A percentile compares a stretch with the other conserved stretches of the same genome.
These are phyloP conservation scores for Criorhina ranunculi DNA, from an alignment of 2,888 invertebrate genomes.

Conservation along the genomic window DNA sequence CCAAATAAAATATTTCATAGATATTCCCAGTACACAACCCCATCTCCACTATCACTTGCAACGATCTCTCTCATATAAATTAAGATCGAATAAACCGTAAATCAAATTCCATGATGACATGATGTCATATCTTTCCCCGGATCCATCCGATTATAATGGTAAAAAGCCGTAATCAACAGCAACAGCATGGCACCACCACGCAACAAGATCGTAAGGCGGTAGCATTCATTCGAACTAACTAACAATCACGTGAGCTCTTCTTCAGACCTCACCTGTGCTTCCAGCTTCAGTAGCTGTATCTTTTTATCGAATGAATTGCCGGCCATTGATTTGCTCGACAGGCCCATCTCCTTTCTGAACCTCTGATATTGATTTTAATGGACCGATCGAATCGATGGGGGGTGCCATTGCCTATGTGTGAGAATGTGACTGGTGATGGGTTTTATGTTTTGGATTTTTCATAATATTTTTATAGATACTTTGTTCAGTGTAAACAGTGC, in stretches of 20 bases:
- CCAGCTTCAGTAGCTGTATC: constrained; percentile 71
- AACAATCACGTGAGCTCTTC: constrained; percentile 44
- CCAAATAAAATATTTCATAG: constrained; percentile 69
- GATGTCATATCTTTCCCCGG: constrained; percentile 77
- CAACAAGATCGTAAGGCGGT: constrained; percentile 67
- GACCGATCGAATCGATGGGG: constrained; percentile 70
- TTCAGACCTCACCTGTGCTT: constrained; percentile 68
- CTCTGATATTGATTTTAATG: constrained; percentile 75
- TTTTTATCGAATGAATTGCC: constrained; percentile 61
- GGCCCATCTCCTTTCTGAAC: constrained; percentile 55
- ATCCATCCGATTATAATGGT: constrained; percentile 49
- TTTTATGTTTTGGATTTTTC: constrained; percentile 56
- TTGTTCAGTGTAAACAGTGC: constrained; percentile 43
- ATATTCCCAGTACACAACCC: constrained; percentile 58
- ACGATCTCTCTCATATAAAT: constrained; percentile 77
- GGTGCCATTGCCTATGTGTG: constrained; percentile 58
- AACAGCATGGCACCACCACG: constrained; percentile 45
- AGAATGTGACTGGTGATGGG: constrained; percentile 60
- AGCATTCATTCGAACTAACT: constrained; percentile 46
- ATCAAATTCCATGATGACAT: constrained; percentile 79
- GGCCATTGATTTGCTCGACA: constrained; percentile 53
- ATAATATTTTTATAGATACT: constrained; percentile 58
- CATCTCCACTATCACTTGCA: not conserved
- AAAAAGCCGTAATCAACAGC: constrained; percentile 45
- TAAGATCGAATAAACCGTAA: constrained; percentile 77